Evolutionary conservation across 2,113 vertebrate genomes (phyloP).

Genomic region (Eublepharis macularius): DNA sequence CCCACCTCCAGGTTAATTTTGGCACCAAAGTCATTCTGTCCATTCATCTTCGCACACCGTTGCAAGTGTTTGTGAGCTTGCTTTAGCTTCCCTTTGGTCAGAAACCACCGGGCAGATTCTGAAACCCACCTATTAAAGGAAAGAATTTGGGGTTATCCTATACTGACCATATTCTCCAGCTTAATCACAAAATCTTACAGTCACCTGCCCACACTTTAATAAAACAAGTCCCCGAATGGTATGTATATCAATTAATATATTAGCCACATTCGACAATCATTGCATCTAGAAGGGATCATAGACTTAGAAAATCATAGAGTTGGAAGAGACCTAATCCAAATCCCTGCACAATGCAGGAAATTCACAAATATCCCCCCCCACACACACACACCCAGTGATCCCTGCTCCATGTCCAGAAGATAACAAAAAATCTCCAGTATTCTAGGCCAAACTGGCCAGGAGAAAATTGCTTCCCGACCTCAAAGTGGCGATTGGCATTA

Average conservation of each 20-base stretch:
- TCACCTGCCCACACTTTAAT: background rate
- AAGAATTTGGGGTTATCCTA: background rate
- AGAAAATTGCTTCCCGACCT: no score
- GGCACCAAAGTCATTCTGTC: slow-evolving; percentile 56
- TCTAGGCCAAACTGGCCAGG: no score
- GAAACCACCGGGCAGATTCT: slow-evolving; percentile 87
- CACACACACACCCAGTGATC: no score
- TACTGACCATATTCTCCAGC: background rate
- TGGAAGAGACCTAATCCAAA: no score
- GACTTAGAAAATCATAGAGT: no score
- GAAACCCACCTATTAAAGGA: slow-evolving; percentile 81
- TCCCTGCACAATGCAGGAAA: no score
- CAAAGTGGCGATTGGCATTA: no score
- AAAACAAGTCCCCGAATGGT: background rate
- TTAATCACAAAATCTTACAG: background rate
- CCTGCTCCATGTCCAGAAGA: no score
- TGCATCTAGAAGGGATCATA: no score
- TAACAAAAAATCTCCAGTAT: no score
- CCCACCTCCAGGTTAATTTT: slow-evolving; percentile 76
- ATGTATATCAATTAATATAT: background rate
- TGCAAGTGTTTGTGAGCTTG: slow-evolving; percentile 79
- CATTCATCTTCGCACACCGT: slow-evolving; percentile 80
- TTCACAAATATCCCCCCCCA: no score
- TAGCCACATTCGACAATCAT: no score
- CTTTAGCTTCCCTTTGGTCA: slow-evolving; percentile 75